phyloP scores from a whole-genome alignment of 53 echinoderm and acorn worm species.

The Zoroaster sp. region DNA sequence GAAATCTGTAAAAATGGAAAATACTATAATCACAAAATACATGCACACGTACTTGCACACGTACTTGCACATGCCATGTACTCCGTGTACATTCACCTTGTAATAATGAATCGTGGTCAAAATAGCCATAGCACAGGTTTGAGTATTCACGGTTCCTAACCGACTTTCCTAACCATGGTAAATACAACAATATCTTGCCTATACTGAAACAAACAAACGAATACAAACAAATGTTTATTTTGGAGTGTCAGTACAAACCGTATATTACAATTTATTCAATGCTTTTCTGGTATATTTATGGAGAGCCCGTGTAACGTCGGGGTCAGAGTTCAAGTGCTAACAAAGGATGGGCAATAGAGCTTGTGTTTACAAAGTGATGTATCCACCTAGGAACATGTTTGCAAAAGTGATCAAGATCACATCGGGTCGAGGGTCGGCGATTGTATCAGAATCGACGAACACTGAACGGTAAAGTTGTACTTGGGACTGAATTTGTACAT shows the following conservation, averaged over 20 bases:
- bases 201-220: not conserved
- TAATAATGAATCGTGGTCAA: too few species aligned
- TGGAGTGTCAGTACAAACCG: not conserved
- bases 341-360: slow-evolving; percentile 36
- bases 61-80: too few species aligned
- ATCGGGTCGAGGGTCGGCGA: slow-evolving; percentile 20
- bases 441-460: not conserved
- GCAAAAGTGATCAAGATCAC: slow-evolving; percentile 46
- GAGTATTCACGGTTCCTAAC: too few species aligned
- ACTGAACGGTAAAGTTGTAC: not conserved
- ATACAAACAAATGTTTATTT: slow-evolving; percentile 6
- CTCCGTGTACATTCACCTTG: too few species aligned
- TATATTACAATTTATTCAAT: not conserved
- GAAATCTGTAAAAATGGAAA: too few species aligned
- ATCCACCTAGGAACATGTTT: slow-evolving; percentile 35
- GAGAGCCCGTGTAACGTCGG: not conserved
- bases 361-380: slow-evolving; percentile 36
- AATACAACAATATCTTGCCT: too few species aligned
- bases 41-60: too few species aligned
- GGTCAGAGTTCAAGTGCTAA: slow-evolving; percentile 47
- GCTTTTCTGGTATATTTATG: slow-evolving; percentile 33
- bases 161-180: too few species aligned
- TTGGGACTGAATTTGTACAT: not conserved
- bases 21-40: too few species aligned
- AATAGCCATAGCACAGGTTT: too few species aligned